These are phyloP conservation scores for Himantopus leucocephalus DNA, from an alignment of 2,113 vertebrate genomes.

Conservation along the genomic window DNA sequence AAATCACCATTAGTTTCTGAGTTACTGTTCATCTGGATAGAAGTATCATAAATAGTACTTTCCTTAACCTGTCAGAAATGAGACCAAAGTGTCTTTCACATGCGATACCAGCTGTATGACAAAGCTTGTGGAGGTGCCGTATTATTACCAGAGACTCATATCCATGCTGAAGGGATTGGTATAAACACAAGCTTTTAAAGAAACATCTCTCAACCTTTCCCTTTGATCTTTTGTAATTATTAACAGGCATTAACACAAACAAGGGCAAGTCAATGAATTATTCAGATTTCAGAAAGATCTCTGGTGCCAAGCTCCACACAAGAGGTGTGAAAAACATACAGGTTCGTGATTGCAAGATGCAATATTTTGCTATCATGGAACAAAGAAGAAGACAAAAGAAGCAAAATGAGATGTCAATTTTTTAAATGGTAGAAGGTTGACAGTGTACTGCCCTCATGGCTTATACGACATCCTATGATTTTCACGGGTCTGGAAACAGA, in stretches of 20 bases:
- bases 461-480: background rate
- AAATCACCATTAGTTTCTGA: background rate
- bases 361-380: background rate
- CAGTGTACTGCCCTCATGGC: rapidly evolving
- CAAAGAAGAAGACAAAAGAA: background rate
- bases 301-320: background rate
- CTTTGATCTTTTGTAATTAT: background rate
- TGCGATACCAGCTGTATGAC: background rate
- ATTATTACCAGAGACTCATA: background rate
- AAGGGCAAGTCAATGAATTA: background rate
- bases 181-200: background rate
- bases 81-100: background rate
- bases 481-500: background rate
- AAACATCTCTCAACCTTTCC: background rate
- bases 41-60: background rate
- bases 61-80: background rate
- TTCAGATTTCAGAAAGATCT: background rate
- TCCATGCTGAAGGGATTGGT: rapidly evolving
- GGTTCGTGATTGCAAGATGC: background rate
- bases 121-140: background rate
- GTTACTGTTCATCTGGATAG: background rate
- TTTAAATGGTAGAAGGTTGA: background rate
- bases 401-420: background rate
- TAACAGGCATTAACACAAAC: background rate
- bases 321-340: background rate